Evolutionary conservation across 1,140 invertebrate species (phyloP), one percentile per base, ranked within the genome.

Genomic region (Holcopasites calliopsidis): DNA sequence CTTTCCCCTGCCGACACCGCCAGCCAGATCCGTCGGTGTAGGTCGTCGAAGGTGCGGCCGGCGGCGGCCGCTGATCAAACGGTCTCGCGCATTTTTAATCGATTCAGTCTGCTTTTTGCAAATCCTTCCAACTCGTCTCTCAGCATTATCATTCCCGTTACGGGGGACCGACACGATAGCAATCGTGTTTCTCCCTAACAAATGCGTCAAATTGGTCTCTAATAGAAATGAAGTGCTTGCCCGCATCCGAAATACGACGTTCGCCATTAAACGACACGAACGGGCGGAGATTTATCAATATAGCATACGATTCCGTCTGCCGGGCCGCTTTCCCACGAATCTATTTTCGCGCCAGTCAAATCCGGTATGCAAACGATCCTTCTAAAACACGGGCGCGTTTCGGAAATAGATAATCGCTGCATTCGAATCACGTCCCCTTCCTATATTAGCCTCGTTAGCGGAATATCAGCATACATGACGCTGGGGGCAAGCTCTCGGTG

Each of bases 241-340:
- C 38, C 6, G 40, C 21, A 4, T n/a, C 54, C 33, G 16, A 1
- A 8, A 23, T 28, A n/a, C 35, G 18, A n/a, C 3, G 42, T 23
- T 18, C 6, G 18, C 18, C 7, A n/a, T 71, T 38, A 61, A 71
- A 50, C 23, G 31, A 49, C 42, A 10, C 23, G n/a, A 71, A 49
- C 69, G 21, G 21, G 13, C 49, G 21, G 21, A 76, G 79, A 80
- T 80, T 79, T 76, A 80, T 80, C 77, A 76, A 76, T 76, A 64
- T 49, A 31, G 8, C 21, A 49, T 40, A 33, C 42, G 68, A 65
- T 80, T 76, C 58, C 31, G 72, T 65, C 71, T 73, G 55, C 21
- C 33, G 18, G 42, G 60, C 38, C 61, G 54, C 28, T 49, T 68
- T 57, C 49, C 42, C 49, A 5, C 8, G 13, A 26, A 62, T 81